Conservation (phyloP, 1,140 invertebrate species). For the Scaptodrosophila lebanonensis region DNA sequence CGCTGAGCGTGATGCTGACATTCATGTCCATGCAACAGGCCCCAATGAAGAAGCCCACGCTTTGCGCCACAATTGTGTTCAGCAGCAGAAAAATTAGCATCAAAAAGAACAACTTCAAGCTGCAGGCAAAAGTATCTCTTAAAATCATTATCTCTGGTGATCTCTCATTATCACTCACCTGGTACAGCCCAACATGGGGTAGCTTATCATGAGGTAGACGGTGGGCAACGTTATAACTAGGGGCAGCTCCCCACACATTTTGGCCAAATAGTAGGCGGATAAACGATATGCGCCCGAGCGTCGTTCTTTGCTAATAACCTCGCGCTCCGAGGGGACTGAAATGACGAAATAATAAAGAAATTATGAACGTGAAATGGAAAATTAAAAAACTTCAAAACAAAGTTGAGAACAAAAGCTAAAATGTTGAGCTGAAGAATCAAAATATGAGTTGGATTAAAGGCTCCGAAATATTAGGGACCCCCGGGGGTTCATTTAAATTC, state of each 20-base stretch:
- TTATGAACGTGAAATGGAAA: no score
- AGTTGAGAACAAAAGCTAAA: no score
- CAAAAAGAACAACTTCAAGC: constrained; percentile 83
- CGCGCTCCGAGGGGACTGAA: constrained; percentile 87
- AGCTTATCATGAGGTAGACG: constrained; percentile 88
- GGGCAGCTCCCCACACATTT: constrained; percentile 90
- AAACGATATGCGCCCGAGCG: constrained; percentile 88
- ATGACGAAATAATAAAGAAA: neutral
- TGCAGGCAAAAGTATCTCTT: constrained; percentile 72
- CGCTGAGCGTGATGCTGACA: constrained; percentile 88
- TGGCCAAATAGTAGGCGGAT: constrained; percentile 91
- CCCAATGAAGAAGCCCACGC: constrained; percentile 90
- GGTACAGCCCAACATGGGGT: constrained; percentile 84
- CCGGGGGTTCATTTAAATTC: no score
- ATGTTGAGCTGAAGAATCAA: no score
- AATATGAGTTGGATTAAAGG: no score
- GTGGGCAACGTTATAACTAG: constrained; percentile 87
- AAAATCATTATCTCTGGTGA: neutral
- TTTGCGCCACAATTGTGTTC: constrained; percentile 89
- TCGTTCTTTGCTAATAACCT: constrained; percentile 90
- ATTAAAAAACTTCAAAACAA: no score
- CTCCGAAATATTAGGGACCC: no score
- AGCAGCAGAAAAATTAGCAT: constrained; percentile 86
- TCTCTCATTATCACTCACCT: constrained; percentile 52
- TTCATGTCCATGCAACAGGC: constrained; percentile 89